Base-by-base conservation (phyloP, 2,888 invertebrate species). In the Oxyteleia sp. region DNA sequence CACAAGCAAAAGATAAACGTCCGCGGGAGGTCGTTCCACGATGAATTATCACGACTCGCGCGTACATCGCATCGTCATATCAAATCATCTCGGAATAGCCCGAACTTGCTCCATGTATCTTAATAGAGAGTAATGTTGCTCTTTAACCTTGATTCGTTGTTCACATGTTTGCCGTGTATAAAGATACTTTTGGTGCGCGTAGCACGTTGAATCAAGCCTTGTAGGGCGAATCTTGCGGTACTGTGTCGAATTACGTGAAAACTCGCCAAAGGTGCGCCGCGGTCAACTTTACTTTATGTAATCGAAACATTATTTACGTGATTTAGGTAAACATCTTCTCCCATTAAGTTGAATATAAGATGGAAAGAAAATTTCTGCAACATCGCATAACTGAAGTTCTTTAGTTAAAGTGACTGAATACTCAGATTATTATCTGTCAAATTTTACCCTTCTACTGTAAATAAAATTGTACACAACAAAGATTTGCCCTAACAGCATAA, bases 11-110 rank as follows among this genome's bases (percentile, higher is more conserved):
- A 90, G 90, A 89, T 90, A 90, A 90, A 90, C 88, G 90, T 90
- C 89, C 87, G 85, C 89, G 87, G 89, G 89, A 88, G 89, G 89
- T 89, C 89, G 89, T 90, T 88, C 84, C 86, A 83, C 86, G 88
- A 90, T 89, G 89, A 90, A 87, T 89, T 90, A 90, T 89, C 87
- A 81, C 87, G 86, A 85, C 85, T 87, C 75, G 63, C 85, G 84
- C 29, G 69, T 63, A 43, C 57, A 82, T 71, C 57, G 49, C 75
- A 69, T 45, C 69, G 82, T 75, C 82, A 63, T 69, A 75, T 82
- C 72, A 74, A 72, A 74, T 75, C 74, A 81, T 81, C 81, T 74
- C 41, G 63, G 55, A 53, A 80, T 72, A 80, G 51, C 45, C 61
- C 61, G 74, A 69, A 81, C 74, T 81, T 63, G 69, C 63, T 68